These are phyloP conservation scores for Sula dactylatra DNA, from an alignment of 2,113 vertebrate species.

Conservation along the genomic window DNA sequence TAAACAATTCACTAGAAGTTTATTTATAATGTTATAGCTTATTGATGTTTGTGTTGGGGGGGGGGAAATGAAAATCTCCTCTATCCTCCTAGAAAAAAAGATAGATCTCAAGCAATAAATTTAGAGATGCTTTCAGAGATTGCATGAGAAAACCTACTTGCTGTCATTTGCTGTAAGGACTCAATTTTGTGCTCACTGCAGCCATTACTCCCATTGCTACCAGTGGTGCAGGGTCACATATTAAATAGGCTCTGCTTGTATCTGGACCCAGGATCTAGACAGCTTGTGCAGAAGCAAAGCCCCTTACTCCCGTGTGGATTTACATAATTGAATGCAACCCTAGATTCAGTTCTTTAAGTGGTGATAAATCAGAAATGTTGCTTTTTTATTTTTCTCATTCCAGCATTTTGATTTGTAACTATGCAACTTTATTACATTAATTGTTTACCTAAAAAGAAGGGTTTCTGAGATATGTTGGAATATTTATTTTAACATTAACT, in stretches of 20 bases:
- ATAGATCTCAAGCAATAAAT: not conserved
- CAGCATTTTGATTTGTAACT: not conserved
- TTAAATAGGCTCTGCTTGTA: not conserved
- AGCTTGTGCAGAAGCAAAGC: not conserved
- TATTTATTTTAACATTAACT: conserved; percentile 36
- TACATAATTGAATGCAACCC: not conserved
- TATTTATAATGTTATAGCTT: not conserved
- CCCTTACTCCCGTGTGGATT: not conserved
- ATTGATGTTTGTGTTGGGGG: not conserved
- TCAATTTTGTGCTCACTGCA: not conserved
- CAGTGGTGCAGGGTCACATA: not conserved
- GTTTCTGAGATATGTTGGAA: not conserved
- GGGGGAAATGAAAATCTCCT: not conserved
- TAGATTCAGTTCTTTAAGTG: not conserved
- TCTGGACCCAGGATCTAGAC: not conserved
- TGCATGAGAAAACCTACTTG: not conserved
- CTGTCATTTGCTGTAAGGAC: not conserved
- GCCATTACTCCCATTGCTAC: not conserved
- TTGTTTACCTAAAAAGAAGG: not conserved
- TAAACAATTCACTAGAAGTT: not conserved
- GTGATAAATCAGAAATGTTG: not conserved
- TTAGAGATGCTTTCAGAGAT: not conserved
- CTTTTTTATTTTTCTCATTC: not conserved
- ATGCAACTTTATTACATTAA: not conserved
- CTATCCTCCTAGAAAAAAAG: not conserved